phyloP scores from a whole-genome alignment of 1,140 invertebrate species.

The Zaprionus ornatus region DNA sequence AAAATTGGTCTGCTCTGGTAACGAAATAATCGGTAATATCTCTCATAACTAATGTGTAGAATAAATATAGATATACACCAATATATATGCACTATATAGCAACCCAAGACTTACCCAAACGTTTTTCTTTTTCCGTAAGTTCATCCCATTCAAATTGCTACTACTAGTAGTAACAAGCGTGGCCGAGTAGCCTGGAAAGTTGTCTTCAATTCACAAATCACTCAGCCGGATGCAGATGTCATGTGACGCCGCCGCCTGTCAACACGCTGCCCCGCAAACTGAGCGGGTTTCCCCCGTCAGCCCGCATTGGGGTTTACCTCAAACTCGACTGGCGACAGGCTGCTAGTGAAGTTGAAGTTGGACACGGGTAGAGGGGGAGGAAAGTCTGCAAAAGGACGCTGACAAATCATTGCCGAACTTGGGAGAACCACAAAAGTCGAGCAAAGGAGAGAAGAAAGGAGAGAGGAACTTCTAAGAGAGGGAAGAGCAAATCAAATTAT shows the following conservation, averaged over 20 bases:
- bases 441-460: background rate
- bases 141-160: no score
- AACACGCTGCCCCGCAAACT: slow-evolving; percentile 28
- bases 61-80: background rate
- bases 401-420: slow-evolving; percentile 4
- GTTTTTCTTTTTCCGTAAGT: background rate
- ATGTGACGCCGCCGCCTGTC: slow-evolving; percentile 40
- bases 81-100: background rate
- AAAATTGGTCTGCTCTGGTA: no score
- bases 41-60: no score
- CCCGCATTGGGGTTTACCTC: slow-evolving; percentile 40
- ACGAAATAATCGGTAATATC: no score
- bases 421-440: slow-evolving; percentile 1
- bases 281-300: slow-evolving; percentile 5
- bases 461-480: background rate
- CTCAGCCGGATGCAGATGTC: slow-evolving; percentile 40
- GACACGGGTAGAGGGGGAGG: background rate
- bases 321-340: slow-evolving; percentile 9
- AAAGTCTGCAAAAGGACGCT: background rate
- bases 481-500: slow-evolving; percentile 66
- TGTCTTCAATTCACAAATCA: slow-evolving; percentile 40
- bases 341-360: slow-evolving; percentile 2
- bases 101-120: background rate
- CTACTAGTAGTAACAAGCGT: background rate
- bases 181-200: slow-evolving; percentile 23